Evolutionary conservation across 1,140 invertebrate species (phyloP).

Genomic region (Bicyclus anynana): DNA sequence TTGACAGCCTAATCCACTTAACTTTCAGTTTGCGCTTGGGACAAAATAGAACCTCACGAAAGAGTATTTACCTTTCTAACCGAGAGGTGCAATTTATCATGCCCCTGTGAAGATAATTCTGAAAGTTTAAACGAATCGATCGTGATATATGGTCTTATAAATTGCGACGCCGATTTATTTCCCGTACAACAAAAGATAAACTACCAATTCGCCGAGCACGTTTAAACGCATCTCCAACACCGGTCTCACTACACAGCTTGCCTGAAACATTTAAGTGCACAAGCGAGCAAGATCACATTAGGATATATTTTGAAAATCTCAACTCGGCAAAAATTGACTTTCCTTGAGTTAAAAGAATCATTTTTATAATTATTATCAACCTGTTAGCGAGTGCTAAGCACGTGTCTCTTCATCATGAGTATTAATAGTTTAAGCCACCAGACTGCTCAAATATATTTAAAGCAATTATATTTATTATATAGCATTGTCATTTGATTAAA

Average conservation of each 20-base stretch:
- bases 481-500: too few species aligned
- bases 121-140: not conserved
- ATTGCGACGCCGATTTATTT: not conserved
- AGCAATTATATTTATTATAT: too few species aligned
- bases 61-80: not conserved
- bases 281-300: not conserved
- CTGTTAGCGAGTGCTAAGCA: too few species aligned
- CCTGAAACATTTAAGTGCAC: not conserved
- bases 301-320: not conserved
- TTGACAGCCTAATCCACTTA: slow-evolving; percentile 25
- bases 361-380: too few species aligned
- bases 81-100: not conserved
- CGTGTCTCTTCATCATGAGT: too few species aligned
- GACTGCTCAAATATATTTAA: too few species aligned
- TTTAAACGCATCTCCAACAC: not conserved
- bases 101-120: not conserved
- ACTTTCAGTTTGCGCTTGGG: not conserved
- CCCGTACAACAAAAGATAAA: not conserved
- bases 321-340: not conserved
- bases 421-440: too few species aligned
- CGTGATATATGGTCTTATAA: not conserved
- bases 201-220: not conserved
- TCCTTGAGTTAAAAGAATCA: not conserved
- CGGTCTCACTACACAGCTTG: not conserved
- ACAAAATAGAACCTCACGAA: not conserved